Base-by-base conservation (phyloP, 2,888 invertebrate genomes). In the Torymus tubicola region DNA sequence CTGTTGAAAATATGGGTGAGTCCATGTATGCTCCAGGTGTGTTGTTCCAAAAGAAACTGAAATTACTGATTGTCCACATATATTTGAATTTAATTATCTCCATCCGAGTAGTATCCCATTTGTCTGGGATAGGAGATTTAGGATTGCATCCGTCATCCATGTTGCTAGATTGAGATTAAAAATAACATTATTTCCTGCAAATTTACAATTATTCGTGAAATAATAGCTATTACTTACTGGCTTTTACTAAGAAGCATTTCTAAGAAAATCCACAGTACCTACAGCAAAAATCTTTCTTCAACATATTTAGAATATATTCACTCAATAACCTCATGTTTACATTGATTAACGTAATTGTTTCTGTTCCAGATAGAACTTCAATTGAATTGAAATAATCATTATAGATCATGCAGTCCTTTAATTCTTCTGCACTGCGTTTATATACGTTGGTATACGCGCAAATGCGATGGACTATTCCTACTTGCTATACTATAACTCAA, bases 11-110 rank as follows among this genome's bases (percentile, higher is more conserved):
- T 13, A 78, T 50, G 53, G 81, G 81, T 53, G 81, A 81, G 50
- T 81, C 81, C 61, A 81, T 70, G n/a, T 81, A 81, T 11, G 73
- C 81, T 64, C 78, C 78, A n/a, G 81, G 78, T 24, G 74, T 81
- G 13, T 81, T 81, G 42, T 81, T 78, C 78, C 78, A 81, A 57
- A 81, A 81, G 53, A 74, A 81, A 52, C 81, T 81, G 21, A 81
- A 81, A 61, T 81, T 81, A 60, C 81, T 81, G 16, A 81, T 81
- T 50, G 81, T 81, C 81, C 81, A 81, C 81, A 81, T 81, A 42
- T 81, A 81, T 24, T 81, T 81, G 60, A 78, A 81, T 16, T 78
- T 78, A 13, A 81, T 81, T 21, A 81, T 81, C 50, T 81, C 81
- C 81, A 81, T 81, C 2, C 81, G 78, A 42, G 81, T 81, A 14